A percentile compares a stretch with the other conserved stretches of the same genome.
phyloP scores from a whole-genome alignment of 1,140 invertebrate species.

The Chrysoperla carnea region DNA sequence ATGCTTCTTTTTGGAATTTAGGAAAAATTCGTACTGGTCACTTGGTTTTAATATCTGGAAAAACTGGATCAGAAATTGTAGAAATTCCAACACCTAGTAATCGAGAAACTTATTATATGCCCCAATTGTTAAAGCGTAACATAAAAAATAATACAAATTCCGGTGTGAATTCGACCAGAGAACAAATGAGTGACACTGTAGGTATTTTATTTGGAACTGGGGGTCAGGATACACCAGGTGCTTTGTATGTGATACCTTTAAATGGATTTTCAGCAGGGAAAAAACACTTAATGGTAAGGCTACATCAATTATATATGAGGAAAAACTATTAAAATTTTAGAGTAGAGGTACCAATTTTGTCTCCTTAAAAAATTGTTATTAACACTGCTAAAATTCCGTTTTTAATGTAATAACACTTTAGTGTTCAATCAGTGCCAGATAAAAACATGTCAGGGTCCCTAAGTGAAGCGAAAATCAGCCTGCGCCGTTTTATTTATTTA shows the following conservation, averaged over 20 bases:
- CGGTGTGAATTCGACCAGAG: conserved; percentile 29
- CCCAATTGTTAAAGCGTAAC: conserved; percentile 37
- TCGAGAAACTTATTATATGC: conserved; percentile 55
- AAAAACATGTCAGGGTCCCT: too few species aligned
- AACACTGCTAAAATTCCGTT: too few species aligned
- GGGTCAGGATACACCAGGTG: conserved; percentile 51
- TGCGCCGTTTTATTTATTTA: too few species aligned
- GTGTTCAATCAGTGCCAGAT: too few species aligned
- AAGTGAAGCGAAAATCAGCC: too few species aligned
- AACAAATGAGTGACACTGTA: conserved; percentile 18
- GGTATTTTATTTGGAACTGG: conserved; percentile 47
- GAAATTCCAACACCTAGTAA: conserved; percentile 43
- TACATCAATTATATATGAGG: background rate
- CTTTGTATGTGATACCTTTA: conserved; percentile 23
- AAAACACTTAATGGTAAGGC: conserved; percentile 8
- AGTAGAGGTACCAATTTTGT: too few species aligned
- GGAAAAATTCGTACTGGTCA: conserved; percentile 30
- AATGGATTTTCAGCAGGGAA: conserved; percentile 10
- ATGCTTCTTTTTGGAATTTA: conserved; percentile 1
- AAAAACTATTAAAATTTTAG: conserved; percentile 4
- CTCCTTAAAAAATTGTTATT: too few species aligned
- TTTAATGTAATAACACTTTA: too few species aligned
- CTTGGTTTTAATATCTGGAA: conserved; percentile 52
- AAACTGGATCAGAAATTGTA: conserved; percentile 41
- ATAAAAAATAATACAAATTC: conserved; percentile 24